Evolutionary conservation across 2,888 invertebrate species (phyloP).

Genomic region (Cephalotes varians): DNA sequence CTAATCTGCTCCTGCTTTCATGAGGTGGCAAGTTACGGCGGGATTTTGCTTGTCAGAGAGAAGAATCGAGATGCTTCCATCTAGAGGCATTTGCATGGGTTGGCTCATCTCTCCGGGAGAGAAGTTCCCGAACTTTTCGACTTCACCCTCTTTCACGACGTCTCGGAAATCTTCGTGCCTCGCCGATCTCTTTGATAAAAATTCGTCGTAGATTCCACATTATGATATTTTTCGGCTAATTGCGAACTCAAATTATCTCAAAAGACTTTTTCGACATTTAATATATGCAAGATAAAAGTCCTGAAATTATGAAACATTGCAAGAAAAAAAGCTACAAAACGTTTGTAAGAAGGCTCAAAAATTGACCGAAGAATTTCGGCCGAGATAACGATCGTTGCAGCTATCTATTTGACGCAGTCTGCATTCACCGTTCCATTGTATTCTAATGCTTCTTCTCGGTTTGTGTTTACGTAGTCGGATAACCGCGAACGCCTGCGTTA

Average conservation of each 20-base stretch:
- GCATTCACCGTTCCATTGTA: slow-evolving; percentile 5
- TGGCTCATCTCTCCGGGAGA: slow-evolving; percentile 5
- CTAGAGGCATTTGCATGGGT: slow-evolving; percentile 18
- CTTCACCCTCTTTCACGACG: not conserved
- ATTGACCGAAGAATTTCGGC: not conserved
- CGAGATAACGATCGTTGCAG: not conserved
- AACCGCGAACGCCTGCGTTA: slow-evolving; percentile 43
- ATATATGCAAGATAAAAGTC: not conserved
- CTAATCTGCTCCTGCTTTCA: slow-evolving; percentile 33
- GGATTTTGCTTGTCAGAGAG: slow-evolving; percentile 25
- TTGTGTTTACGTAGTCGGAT: slow-evolving; percentile 33
- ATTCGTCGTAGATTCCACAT: not conserved
- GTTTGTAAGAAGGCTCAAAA: not conserved
- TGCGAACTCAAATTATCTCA: not conserved
- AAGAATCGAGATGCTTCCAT: slow-evolving; percentile 34
- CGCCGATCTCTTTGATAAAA: slow-evolving; percentile 22
- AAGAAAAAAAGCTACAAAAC: not conserved
- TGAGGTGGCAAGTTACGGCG: slow-evolving; percentile 17
- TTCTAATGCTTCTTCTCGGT: slow-evolving; percentile 26
- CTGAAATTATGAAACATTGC: not conserved
- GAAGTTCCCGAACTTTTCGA: slow-evolving; percentile 17
- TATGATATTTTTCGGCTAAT: not conserved
- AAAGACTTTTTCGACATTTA: not conserved
- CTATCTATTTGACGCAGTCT: not conserved
- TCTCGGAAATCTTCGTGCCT: not conserved